Percentiles rank a stretch among this genome's conserved stretches.
phyloP scores from a whole-genome alignment of 2,113 vertebrate species.

The Scomber scombrus region DNA sequence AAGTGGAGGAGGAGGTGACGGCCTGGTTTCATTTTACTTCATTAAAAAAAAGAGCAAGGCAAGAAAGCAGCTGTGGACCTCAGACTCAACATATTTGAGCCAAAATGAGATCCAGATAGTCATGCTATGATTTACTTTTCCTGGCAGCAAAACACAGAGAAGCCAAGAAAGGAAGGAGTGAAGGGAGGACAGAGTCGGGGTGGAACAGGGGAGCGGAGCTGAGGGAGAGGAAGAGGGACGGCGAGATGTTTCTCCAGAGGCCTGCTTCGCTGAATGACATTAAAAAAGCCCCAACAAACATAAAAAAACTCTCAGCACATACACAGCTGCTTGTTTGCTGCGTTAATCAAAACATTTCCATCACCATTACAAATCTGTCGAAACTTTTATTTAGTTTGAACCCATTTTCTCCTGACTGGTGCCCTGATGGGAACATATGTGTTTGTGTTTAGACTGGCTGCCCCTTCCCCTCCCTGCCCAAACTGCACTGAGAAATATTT shows the following conservation, averaged over 20 bases:
- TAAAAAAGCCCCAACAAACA: slow-evolving; percentile 13
- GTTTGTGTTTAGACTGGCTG: slow-evolving; percentile 50
- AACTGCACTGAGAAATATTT: slow-evolving; percentile 43
- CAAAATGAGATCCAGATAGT: slow-evolving; percentile 78
- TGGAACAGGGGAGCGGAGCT: slow-evolving; percentile 42
- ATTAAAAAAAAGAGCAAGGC: slow-evolving; percentile 52
- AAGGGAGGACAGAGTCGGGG: slow-evolving; percentile 37
- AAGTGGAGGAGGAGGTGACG: not conserved
- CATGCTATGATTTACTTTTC: slow-evolving; percentile 80
- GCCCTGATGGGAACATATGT: slow-evolving; percentile 28
- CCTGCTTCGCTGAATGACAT: slow-evolving; percentile 9
- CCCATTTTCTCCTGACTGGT: slow-evolving; percentile 1
- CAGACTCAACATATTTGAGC: slow-evolving; percentile 65
- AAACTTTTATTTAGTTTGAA: slow-evolving; percentile 11
- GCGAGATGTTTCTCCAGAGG: slow-evolving; percentile 43
- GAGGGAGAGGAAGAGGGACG: slow-evolving; percentile 42
- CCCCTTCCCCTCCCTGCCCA: not conserved
- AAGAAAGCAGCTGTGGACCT: slow-evolving; percentile 68
- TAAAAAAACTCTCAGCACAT: not conserved
- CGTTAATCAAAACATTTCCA: slow-evolving; percentile 24
- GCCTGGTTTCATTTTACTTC: slow-evolving; percentile 60
- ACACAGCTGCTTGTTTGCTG: not conserved
- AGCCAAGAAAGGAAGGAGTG: slow-evolving; percentile 37
- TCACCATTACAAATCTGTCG: slow-evolving; percentile 1
- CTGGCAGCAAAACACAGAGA: slow-evolving; percentile 76